Evolutionary conservation across 2,797 vertebrate genomes (phyloP).

Genomic region (Pangasius sanitwongsei): DNA sequence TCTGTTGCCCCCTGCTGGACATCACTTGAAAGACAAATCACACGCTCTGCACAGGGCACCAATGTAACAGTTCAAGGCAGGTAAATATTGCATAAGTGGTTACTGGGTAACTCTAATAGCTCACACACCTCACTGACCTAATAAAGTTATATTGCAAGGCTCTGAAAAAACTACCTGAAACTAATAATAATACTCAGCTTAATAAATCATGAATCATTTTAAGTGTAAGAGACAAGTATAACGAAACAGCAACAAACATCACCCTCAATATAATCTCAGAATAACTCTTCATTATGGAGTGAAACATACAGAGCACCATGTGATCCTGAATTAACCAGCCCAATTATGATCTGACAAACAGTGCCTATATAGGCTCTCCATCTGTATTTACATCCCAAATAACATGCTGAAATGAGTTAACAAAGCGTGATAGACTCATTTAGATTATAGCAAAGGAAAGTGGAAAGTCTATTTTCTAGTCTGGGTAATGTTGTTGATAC

Average conservation of each 20-base stretch:
- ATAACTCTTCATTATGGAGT: slow-evolving; percentile 4
- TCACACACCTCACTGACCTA: slow-evolving; percentile 7
- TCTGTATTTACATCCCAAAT: slow-evolving; percentile 42
- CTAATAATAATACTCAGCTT: neutral
- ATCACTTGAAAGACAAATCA: neutral
- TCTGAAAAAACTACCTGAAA: neutral
- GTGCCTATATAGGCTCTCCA: neutral
- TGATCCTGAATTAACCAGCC: slow-evolving; percentile 24
- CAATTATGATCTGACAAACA: slow-evolving; percentile 14
- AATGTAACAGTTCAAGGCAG: neutral
- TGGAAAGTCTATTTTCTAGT: slow-evolving; percentile 11
- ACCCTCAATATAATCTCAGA: neutral
- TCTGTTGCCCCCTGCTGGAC: slow-evolving; percentile 61
- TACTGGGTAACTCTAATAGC: neutral
- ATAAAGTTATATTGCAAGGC: neutral
- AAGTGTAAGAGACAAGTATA: neutral
- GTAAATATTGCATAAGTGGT: neutral
- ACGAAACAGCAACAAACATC: slow-evolving; percentile 10
- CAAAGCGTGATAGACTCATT: slow-evolving; percentile 37
- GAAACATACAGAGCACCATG: neutral
- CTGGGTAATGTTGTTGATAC: slow-evolving; percentile 35
- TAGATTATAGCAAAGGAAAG: slow-evolving; percentile 10
- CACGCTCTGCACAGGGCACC: neutral
- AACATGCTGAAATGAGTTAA: slow-evolving; percentile 42
- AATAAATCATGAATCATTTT: neutral